Percentiles rank a stretch among this genome's conserved stretches.
Evolutionary conservation across 2,888 invertebrate genomes (phyloP).

Genomic region (Phragmatobia fuliginosa): DNA sequence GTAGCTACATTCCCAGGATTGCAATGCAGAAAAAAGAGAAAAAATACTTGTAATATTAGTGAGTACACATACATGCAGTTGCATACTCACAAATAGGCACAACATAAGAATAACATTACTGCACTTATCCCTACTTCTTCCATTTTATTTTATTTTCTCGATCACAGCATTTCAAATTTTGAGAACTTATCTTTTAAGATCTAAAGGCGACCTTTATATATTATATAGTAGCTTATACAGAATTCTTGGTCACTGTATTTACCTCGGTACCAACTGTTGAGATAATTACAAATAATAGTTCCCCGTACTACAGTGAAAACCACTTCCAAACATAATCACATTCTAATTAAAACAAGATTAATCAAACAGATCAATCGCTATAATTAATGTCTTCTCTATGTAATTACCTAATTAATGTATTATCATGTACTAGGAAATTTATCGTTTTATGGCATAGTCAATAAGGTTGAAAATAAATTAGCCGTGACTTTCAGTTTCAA

Average conservation of each 20-base stretch:
- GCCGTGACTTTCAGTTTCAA: slow-evolving; percentile 46
- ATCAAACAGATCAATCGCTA: slow-evolving; percentile 35
- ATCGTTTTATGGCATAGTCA: slow-evolving; percentile 33
- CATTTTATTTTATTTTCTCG: too few relatives aligned
- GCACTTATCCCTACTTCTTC: too few relatives aligned
- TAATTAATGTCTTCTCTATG: slow-evolving; percentile 40
- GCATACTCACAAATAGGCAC: too few relatives aligned
- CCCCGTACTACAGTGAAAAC: slow-evolving; percentile 40
- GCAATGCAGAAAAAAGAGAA: too few relatives aligned
- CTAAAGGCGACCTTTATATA: background rate
- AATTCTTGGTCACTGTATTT: background rate
- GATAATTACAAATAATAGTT: slow-evolving; percentile 23
- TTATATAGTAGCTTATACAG: background rate
- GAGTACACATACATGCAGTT: too few relatives aligned
- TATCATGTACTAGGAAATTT: slow-evolving; percentile 35
- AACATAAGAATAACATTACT: too few relatives aligned
- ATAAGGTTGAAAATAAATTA: slow-evolving; percentile 40
- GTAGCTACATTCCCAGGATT: too few relatives aligned
- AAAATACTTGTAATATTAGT: too few relatives aligned
- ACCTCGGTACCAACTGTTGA: background rate
- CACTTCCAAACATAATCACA: slow-evolving; percentile 36
- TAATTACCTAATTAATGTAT: slow-evolving; percentile 36
- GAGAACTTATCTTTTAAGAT: background rate
- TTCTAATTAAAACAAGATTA: slow-evolving; percentile 42
- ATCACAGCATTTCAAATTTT: too few relatives aligned